Conservation (phyloP, 92 coral and sea anemone genomes). For the Meandrina meandrites region DNA sequence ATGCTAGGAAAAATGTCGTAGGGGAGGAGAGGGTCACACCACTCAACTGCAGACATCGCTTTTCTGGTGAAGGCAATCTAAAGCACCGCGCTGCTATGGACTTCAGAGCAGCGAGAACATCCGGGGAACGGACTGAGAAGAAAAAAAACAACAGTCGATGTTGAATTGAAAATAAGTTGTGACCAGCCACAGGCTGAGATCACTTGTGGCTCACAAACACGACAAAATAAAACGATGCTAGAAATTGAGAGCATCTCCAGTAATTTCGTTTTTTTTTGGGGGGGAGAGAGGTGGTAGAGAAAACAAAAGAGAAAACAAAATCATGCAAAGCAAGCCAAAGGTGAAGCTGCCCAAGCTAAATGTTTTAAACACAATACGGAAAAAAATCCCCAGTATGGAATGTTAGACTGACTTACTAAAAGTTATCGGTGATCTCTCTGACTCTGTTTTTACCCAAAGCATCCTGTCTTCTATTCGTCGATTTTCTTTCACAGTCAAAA, state of each 20-base stretch:
- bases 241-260: too few relatives aligned
- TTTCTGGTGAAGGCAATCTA: conserved; percentile 24
- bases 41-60: conserved; percentile 31
- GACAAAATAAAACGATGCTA: too few relatives aligned
- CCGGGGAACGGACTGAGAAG: conserved; percentile 40
- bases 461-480: conserved; percentile 26
- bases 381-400: too few relatives aligned
- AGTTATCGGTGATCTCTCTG: conserved; percentile 20
- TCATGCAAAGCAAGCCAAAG: too few relatives aligned
- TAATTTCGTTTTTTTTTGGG: too few relatives aligned
- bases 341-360: too few relatives aligned
- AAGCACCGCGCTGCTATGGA: conserved; percentile 44
- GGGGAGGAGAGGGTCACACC: conserved; percentile 57
- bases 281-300: too few relatives aligned
- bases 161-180: too few relatives aligned
- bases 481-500: conserved; percentile 1
- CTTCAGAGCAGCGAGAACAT: conserved; percentile 44
- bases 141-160: not conserved
- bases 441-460: conserved; percentile 34
- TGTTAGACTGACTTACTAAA: conserved; percentile 6
- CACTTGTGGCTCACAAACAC: too few relatives aligned
- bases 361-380: too few relatives aligned
- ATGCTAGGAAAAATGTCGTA: conserved; percentile 39
- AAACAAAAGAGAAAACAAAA: too few relatives aligned
- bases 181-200: too few relatives aligned